These are phyloP conservation scores for Oncorhynchus keta DNA, from an alignment of 2,113 vertebrate genomes.

Conservation along the genomic window DNA sequence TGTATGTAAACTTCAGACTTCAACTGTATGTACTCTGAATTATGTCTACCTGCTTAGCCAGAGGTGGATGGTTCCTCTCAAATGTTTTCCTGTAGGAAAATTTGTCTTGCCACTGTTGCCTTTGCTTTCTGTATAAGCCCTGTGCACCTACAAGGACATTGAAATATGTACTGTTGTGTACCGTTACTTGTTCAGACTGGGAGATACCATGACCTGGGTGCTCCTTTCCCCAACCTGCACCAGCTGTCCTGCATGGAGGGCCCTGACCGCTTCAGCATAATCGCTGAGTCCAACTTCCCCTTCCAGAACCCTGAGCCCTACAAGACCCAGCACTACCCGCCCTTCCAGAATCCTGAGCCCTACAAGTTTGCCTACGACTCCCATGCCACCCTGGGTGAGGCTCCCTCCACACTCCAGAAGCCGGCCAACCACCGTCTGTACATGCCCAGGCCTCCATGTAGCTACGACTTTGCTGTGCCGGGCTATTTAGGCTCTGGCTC, in stretches of 20 bases:
- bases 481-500: constrained; percentile 72
- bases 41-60: too few relatives aligned
- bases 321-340: constrained; percentile 72
- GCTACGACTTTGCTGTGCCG: constrained; percentile 82
- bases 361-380: constrained; percentile 77
- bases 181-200: constrained; percentile 63
- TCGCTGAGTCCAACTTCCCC: constrained; percentile 72
- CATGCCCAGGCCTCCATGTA: constrained; percentile 72
- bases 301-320: constrained; percentile 32
- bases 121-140: too few relatives aligned
- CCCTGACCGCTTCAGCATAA: constrained; percentile 74
- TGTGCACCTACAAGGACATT: too few relatives aligned
- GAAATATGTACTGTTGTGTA: background rate
- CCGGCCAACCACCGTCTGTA: constrained; percentile 79
- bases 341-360: constrained; percentile 76
- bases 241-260: constrained; percentile 75
- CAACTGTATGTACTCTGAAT: too few relatives aligned
- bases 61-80: too few relatives aligned
- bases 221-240: constrained; percentile 61
- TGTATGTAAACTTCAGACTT: too few relatives aligned
- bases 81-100: too few relatives aligned
- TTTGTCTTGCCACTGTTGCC: too few relatives aligned
- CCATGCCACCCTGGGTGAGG: constrained; percentile 72
- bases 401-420: constrained; percentile 74
- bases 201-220: constrained; percentile 61